Evolutionary conservation across 2,888 invertebrate species (phyloP).

Genomic region (Protodeltote pygarga): DNA sequence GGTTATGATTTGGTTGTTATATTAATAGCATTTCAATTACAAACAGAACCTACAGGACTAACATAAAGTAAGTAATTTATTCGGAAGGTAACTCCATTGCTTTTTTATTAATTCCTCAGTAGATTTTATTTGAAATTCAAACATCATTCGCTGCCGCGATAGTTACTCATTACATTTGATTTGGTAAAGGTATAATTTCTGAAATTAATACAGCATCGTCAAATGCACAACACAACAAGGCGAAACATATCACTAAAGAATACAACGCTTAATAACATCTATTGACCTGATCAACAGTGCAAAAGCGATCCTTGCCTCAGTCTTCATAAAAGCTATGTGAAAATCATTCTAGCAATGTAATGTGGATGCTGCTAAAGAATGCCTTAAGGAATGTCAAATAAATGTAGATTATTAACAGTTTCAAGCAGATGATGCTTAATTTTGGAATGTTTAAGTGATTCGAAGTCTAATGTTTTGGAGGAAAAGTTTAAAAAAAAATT

Average conservation of each 20-base stretch:
- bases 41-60: too few relatives aligned
- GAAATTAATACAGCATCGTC: too few relatives aligned
- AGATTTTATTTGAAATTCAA: too few relatives aligned
- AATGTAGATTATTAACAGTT: constrained; percentile 26
- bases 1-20: too few relatives aligned
- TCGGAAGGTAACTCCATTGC: too few relatives aligned
- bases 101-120: too few relatives aligned
- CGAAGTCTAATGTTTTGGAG: constrained; percentile 7
- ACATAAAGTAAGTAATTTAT: too few relatives aligned
- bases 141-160: too few relatives aligned
- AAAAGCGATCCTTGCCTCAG: constrained; percentile 73
- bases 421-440: constrained; percentile 14
- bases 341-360: constrained; percentile 66
- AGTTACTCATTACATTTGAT: too few relatives aligned
- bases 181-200: too few relatives aligned
- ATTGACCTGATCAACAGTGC: constrained; percentile 79
- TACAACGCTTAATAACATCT: constrained; percentile 68
- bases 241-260: constrained; percentile 44
- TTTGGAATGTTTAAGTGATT: constrained; percentile 31
- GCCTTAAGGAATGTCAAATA: constrained; percentile 75
- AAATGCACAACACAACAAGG: constrained; percentile 37
- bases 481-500: too few relatives aligned
- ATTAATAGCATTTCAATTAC: too few relatives aligned
- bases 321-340: constrained; percentile 63
- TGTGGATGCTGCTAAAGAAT: constrained; percentile 55